phyloP scores from a whole-genome alignment of 2,888 invertebrate species.

The Pammene fasciana region DNA sequence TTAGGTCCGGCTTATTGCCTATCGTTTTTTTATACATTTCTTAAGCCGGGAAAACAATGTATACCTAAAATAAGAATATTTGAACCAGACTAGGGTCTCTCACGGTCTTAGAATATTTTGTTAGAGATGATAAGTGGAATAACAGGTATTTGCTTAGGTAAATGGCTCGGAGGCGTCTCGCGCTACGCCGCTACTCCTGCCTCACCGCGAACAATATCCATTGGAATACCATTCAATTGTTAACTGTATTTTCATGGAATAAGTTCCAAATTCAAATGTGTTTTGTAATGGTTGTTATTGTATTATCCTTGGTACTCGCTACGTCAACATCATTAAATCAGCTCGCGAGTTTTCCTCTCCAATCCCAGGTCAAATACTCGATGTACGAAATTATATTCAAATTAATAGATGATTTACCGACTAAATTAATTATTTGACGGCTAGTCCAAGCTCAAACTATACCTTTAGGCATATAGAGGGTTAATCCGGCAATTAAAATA shows the following conservation, averaged over 20 bases:
- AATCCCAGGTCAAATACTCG: no score
- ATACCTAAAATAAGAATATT: background rate
- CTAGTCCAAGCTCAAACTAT: no score
- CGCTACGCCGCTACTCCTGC: background rate
- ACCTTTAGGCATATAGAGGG: no score
- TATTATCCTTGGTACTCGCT: background rate
- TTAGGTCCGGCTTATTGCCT: background rate
- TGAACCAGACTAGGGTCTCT: background rate
- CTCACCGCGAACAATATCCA: background rate
- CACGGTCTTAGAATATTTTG: background rate
- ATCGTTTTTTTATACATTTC: no score
- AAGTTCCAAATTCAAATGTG: no score
- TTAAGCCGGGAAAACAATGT: no score
- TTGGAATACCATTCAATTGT: no score
- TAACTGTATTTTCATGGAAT: no score
- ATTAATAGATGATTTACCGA: background rate
- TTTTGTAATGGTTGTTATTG: no score
- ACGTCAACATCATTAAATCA: conserved; percentile 35
- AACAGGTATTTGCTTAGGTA: conserved; percentile 26
- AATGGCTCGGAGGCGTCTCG: conserved; percentile 9
- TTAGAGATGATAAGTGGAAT: conserved; percentile 17
- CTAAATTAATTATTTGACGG: background rate
- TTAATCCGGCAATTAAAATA: no score
- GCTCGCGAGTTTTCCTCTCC: background rate
- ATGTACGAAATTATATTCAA: background rate